These are phyloP conservation scores for Osedax frankpressi DNA, from an alignment of 2,888 invertebrate species.

Conservation along the genomic window DNA sequence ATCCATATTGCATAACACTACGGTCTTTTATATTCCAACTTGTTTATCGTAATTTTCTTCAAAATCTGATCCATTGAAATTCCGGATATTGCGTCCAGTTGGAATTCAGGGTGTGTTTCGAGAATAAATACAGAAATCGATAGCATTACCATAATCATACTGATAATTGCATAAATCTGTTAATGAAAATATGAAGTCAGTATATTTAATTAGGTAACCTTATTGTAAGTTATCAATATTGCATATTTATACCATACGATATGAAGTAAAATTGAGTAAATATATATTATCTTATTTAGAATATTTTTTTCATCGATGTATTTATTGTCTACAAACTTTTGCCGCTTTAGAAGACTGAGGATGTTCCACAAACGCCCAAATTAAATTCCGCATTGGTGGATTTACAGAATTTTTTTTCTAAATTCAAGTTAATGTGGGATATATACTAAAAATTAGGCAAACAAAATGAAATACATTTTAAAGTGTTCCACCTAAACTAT, in stretches of 20 bases:
- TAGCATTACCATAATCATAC: constrained; percentile 41
- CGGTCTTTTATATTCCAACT: too few species aligned
- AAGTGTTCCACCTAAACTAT: background rate
- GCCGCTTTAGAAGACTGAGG: background rate
- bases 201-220: too few species aligned
- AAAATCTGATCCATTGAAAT: constrained; percentile 21
- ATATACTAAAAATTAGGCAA: background rate
- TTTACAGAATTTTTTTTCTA: background rate
- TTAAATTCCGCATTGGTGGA: background rate
- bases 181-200: too few species aligned
- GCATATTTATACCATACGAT: too few species aligned
- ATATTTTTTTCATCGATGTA: too few species aligned
- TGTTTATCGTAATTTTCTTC: too few species aligned
- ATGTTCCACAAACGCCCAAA: background rate
- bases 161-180: constrained; percentile 38
- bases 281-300: too few species aligned
- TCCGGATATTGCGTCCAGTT: constrained; percentile 27
- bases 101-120: constrained; percentile 40
- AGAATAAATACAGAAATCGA: constrained; percentile 41
- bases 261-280: too few species aligned
- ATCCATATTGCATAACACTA: too few species aligned
- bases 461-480: background rate
- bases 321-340: background rate
- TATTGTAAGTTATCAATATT: too few species aligned
- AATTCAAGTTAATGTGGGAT: background rate